phyloP scores from a whole-genome alignment of 35 echinoderm and acorn worm species.

The Diadema setosum region DNA sequence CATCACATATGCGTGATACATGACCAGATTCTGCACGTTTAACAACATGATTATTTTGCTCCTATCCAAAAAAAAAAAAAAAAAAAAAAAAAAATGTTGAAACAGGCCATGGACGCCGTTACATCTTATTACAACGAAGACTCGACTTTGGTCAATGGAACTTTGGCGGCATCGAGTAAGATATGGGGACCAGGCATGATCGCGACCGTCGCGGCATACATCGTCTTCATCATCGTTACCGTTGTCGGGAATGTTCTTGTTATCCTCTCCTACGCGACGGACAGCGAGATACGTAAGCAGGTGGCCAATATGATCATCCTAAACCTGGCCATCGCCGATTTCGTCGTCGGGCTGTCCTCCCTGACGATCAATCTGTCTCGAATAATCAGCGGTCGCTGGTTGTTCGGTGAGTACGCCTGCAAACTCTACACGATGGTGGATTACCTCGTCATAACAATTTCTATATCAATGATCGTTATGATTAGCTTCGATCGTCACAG shows the following conservation, averaged over 20 bases:
- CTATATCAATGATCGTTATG: slow-evolving; percentile 7
- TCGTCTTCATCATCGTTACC: background rate
- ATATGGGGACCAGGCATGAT: too few relatives aligned
- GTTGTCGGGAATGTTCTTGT: slow-evolving; percentile 46
- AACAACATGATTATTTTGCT: too few relatives aligned
- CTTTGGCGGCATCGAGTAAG: too few relatives aligned
- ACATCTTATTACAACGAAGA: too few relatives aligned
- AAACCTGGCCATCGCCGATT: slow-evolving; percentile 32
- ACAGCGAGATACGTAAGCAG: slow-evolving; percentile 21
- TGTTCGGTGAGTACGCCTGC: slow-evolving; percentile 34
- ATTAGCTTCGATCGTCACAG: slow-evolving; percentile 46
- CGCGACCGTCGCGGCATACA: background rate
- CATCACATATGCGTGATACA: too few relatives aligned
- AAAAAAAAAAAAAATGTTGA: too few relatives aligned
- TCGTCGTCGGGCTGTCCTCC: slow-evolving; percentile 26
- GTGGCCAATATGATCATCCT: slow-evolving; percentile 48
- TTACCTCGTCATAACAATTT: background rate
- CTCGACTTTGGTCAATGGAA: too few relatives aligned
- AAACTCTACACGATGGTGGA: slow-evolving; percentile 24
- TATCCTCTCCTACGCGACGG: background rate
- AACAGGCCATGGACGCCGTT: too few relatives aligned
- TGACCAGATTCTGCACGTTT: too few relatives aligned
- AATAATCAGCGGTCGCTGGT: background rate
- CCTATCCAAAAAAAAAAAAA: too few relatives aligned
- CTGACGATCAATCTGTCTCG: background rate